Conservation (phyloP, 2,888 invertebrate species). For the Eupeodes latifasciatus region DNA sequence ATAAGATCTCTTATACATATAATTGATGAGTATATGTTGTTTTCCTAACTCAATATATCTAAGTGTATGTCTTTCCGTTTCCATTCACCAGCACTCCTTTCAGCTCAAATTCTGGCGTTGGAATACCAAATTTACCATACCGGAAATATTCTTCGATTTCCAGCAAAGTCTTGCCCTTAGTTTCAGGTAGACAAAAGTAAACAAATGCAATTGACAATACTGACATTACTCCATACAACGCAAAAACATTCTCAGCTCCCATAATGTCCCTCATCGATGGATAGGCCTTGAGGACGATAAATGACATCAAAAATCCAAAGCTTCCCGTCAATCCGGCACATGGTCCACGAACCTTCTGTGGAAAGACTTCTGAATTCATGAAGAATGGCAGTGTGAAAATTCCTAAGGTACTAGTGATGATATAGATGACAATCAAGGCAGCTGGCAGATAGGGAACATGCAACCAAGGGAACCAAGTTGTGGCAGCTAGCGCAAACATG, state of each 20-base stretch:
- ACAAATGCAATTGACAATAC: conserved; percentile 86
- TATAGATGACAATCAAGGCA: conserved; percentile 81
- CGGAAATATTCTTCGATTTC: conserved; percentile 87
- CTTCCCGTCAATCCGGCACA: conserved; percentile 89
- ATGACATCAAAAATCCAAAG: conserved; percentile 88
- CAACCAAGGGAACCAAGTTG: conserved; percentile 82
- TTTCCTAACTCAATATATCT: background rate
- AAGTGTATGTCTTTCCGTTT: conserved; percentile 13
- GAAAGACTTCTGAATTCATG: conserved; percentile 90
- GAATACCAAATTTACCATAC: conserved; percentile 54
- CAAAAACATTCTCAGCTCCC: conserved; percentile 88
- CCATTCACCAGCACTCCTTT: conserved; percentile 74
- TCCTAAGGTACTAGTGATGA: conserved; percentile 85
- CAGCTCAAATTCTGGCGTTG: conserved; percentile 78
- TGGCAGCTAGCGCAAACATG: conserved; percentile 86
- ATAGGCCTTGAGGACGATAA: conserved; percentile 88
- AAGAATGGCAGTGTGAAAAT: conserved; percentile 89
- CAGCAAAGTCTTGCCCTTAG: conserved; percentile 88
- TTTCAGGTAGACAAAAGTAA: conserved; percentile 88
- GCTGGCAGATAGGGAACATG: conserved; percentile 80
- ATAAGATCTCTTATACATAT: conserved; percentile 2
- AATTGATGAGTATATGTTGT: background rate
- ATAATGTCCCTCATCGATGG: conserved; percentile 86
- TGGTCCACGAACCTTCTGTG: conserved; percentile 86
- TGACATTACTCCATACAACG: conserved; percentile 86